phyloP scores from a whole-genome alignment of 1,140 invertebrate species.

The Magallana ariakensis region DNA sequence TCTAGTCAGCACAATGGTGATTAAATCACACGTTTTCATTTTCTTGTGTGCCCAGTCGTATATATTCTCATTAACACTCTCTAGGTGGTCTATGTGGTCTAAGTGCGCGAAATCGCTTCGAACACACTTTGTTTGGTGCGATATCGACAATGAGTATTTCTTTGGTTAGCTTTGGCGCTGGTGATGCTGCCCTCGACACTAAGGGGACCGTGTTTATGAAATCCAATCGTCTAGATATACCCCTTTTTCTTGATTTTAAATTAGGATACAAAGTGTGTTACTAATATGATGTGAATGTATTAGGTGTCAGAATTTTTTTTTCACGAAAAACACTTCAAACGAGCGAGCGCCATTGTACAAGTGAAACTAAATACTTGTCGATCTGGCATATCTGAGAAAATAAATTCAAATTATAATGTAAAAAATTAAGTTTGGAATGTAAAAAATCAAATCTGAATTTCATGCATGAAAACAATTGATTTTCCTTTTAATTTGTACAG shows the following conservation, averaged over 20 bases:
- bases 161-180: background rate
- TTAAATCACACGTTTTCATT: background rate
- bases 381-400: background rate
- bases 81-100: background rate
- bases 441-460: too few species aligned
- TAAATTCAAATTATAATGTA: too few species aligned
- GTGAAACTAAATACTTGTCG: too few species aligned
- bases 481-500: too few species aligned
- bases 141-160: background rate
- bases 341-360: too few species aligned
- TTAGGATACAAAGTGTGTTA: too few species aligned
- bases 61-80: background rate
- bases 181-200: background rate
- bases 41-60: conserved; percentile 20
- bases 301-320: too few species aligned
- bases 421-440: too few species aligned
- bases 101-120: background rate
- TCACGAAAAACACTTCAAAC: too few species aligned
- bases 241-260: background rate
- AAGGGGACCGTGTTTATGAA: background rate
- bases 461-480: too few species aligned
- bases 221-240: background rate
- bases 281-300: too few species aligned
- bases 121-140: background rate
- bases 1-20: background rate